Evolutionary conservation across 2,888 invertebrate genomes (phyloP), one percentile per base, ranked within the genome.

Genomic region (Xestia sexstrigata): DNA sequence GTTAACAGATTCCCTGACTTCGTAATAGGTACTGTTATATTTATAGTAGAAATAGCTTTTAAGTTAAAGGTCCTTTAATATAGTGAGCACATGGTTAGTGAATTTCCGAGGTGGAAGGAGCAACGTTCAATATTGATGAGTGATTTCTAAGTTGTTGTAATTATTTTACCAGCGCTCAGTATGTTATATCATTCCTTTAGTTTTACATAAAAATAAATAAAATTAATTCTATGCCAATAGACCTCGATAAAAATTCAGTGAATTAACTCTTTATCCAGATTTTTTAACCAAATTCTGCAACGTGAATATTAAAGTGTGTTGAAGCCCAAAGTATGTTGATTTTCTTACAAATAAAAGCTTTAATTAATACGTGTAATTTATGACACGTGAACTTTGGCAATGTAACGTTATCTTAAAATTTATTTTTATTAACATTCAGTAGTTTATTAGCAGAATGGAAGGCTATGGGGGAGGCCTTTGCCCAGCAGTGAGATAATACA

Each of bases 61-160:
- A 30, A 47, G 30, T 58, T 49, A 7, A 49, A 49, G 26, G 7
- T 23, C 11, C 42, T 58, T 20, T 52, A 52, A 52, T 45, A 58
- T 35, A 26, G 35, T 70, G 30, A 70, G 39, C 65, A 63, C 55
- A 39, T 63, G 55, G n/a, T 47, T 30, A 42, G 17, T 58, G 49
- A 52, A 45, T 45, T 58, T 26, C 35, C 9, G 15, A 58, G 13
- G n/a, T 52, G 42, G n/a, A 42, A 49, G 17, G 2, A 58, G 55
- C 8, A 49, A 26, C 26, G 30, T 13, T 42, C 49, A 58, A 23
- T 2, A 70, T 7, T 47, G 26, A 26, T 35, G 26, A 23, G 65
- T 79, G 39, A 26, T 26, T 69, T 71, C 20, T 30, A 39, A 62
- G 13, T 39, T 23, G 9, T 79, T 70, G 3, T 7, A 23, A 60